Evolutionary conservation across 2,888 invertebrate species (phyloP).

Genomic region (Toxonevra muliebris): DNA sequence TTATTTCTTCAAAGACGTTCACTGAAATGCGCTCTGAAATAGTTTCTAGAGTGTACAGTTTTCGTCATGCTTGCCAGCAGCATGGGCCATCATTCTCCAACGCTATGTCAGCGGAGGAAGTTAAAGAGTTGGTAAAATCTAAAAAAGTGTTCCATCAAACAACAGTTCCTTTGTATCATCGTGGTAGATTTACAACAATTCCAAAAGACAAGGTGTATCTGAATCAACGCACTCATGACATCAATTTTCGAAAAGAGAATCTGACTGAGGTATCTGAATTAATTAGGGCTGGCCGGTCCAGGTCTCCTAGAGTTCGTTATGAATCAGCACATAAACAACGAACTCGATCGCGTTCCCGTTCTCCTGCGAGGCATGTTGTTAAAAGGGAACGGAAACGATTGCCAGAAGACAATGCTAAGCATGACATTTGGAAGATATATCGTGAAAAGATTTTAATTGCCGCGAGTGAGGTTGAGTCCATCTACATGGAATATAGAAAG

Average conservation of each 20-base stretch:
- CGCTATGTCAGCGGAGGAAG: constrained; percentile 60
- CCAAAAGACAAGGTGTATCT: constrained; percentile 34
- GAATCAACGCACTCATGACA: constrained; percentile 31
- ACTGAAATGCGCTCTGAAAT: constrained; percentile 70
- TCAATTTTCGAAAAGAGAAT: constrained; percentile 17
- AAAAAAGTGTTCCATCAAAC: neutral
- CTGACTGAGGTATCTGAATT: neutral
- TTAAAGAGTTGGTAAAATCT: constrained; percentile 33
- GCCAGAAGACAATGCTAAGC: constrained; percentile 3
- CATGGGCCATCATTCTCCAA: constrained; percentile 67
- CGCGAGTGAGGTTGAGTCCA: constrained; percentile 59
- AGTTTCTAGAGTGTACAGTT: constrained; percentile 72
- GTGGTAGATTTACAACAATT: constrained; percentile 28
- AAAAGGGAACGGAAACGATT: neutral
- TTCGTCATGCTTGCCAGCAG: constrained; percentile 71
- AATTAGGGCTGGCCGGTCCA: constrained; percentile 7
- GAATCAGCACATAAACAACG: neutral
- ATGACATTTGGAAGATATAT: constrained; percentile 41
- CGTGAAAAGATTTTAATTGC: constrained; percentile 34
- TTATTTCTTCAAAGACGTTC: constrained; percentile 73
- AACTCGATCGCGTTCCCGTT: constrained; percentile 31
- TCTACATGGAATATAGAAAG: constrained; percentile 68
- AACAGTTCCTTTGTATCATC: neutral
- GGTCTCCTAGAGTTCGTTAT: constrained; percentile 13
- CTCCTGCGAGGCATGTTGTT: neutral